Evolutionary conservation across 2,888 invertebrate species (phyloP).

Genomic region (Meiosimyza decipiens): DNA sequence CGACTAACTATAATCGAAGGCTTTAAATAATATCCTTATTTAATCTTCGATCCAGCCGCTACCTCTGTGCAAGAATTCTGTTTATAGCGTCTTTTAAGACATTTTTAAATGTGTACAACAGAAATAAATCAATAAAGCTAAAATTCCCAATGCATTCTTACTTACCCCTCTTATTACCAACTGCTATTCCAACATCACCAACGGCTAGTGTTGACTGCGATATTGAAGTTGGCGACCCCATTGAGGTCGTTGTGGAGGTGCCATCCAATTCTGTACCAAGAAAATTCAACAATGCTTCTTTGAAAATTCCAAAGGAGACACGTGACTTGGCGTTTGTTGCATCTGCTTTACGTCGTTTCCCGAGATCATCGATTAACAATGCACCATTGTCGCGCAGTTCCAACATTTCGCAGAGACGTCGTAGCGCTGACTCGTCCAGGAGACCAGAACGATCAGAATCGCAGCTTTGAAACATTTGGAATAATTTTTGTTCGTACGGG

Average conservation of each 20-base stretch:
- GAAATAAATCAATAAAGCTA: no score
- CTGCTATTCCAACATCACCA: background rate
- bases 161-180: no score
- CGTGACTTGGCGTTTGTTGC: constrained; percentile 55
- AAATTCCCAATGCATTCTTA: no score
- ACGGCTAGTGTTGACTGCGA: background rate
- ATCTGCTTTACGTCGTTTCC: constrained; percentile 61
- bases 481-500: constrained; percentile 85
- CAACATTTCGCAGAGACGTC: constrained; percentile 78
- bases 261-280: constrained; percentile 71
- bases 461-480: constrained; percentile 83
- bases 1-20: no score
- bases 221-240: constrained; percentile 8
- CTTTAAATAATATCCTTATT: no score
- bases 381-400: constrained; percentile 80
- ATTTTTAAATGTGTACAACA: no score
- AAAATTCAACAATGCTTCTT: constrained; percentile 78
- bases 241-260: constrained; percentile 30
- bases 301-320: constrained; percentile 80
- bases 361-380: constrained; percentile 72
- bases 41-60: no score
- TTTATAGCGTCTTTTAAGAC: no score
- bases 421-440: constrained; percentile 75
- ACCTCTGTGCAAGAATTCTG: no score
- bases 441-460: constrained; percentile 77